phyloP scores from a whole-genome alignment of 2,113 vertebrate species.

The Zosterops japonicus region DNA sequence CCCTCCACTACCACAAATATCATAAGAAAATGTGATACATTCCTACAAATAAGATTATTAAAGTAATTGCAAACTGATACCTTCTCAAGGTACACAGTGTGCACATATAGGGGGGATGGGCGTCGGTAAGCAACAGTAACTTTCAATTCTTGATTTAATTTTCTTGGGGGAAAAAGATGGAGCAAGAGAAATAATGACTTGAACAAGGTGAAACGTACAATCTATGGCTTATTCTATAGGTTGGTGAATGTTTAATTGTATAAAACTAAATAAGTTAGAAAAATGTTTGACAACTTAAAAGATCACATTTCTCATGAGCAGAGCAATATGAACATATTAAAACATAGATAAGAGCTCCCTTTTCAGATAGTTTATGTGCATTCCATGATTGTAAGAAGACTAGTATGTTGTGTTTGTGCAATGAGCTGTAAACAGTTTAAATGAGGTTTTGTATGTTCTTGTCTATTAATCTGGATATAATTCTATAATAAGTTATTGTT shows the following conservation, averaged over 20 bases:
- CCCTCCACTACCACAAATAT: not conserved
- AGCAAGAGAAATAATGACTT: not conserved
- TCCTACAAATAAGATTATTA: not conserved
- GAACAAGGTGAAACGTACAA: not conserved
- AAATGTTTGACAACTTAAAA: not conserved
- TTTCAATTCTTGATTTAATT: not conserved
- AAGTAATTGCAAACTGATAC: not conserved
- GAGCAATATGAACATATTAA: not conserved
- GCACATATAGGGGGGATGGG: rapidly evolving
- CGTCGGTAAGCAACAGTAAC: not conserved
- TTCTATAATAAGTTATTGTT: not conserved
- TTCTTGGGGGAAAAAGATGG: not conserved
- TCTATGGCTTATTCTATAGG: not conserved
- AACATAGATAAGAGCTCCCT: not conserved
- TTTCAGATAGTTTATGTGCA: not conserved
- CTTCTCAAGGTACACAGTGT: not conserved
- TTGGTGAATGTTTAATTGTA: not conserved
- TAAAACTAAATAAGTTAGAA: not conserved
- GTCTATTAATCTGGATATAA: not conserved
- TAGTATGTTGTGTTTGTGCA: not conserved
- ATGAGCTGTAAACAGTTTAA: not conserved
- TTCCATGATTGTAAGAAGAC: not conserved
- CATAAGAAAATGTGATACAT: not conserved
- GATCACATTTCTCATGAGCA: not conserved
- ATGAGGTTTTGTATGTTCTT: not conserved